A percentile compares a stretch with the other conserved stretches of the same genome.
phyloP scores from a whole-genome alignment of 2,797 vertebrate species.

The Pogoniulus pusillus region DNA sequence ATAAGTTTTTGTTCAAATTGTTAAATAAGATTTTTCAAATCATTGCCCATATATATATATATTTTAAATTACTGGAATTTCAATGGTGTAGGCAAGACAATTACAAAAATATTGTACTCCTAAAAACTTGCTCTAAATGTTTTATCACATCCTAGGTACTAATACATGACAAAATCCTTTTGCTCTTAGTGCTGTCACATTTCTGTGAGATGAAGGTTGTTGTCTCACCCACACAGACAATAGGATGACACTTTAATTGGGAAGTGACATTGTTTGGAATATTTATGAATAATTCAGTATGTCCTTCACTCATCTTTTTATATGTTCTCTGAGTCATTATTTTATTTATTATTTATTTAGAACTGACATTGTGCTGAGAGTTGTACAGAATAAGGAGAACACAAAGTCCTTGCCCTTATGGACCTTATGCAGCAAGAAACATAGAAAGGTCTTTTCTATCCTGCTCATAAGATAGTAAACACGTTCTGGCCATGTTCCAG shows the following conservation, averaged over 20 bases:
- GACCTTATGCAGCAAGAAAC: neutral
- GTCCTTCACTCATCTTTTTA: slow-evolving; percentile 51
- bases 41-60: neutral
- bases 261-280: slow-evolving; percentile 60
- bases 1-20: neutral
- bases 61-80: neutral
- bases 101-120: neutral
- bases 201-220: slow-evolving; percentile 53
- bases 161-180: slow-evolving; percentile 51
- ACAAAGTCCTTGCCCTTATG: slow-evolving; percentile 11
- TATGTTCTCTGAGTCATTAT: slow-evolving; percentile 47
- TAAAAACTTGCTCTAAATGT: slow-evolving; percentile 17
- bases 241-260: slow-evolving; percentile 63
- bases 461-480: neutral
- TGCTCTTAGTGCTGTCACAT: slow-evolving; percentile 41
- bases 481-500: neutral
- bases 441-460: neutral
- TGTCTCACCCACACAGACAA: slow-evolving; percentile 47
- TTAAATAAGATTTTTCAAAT: slow-evolving; percentile 14
- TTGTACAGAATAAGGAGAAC: slow-evolving; percentile 18
- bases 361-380: slow-evolving; percentile 14
- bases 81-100: neutral
- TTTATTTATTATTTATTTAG: slow-evolving; percentile 58
- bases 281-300: slow-evolving; percentile 64
- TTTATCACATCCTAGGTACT: slow-evolving; percentile 21